Percentiles rank a stretch among this genome's conserved stretches.
These are phyloP conservation scores for Epinotia demarniana DNA, from an alignment of 2,888 invertebrate genomes.

Conservation along the genomic window DNA sequence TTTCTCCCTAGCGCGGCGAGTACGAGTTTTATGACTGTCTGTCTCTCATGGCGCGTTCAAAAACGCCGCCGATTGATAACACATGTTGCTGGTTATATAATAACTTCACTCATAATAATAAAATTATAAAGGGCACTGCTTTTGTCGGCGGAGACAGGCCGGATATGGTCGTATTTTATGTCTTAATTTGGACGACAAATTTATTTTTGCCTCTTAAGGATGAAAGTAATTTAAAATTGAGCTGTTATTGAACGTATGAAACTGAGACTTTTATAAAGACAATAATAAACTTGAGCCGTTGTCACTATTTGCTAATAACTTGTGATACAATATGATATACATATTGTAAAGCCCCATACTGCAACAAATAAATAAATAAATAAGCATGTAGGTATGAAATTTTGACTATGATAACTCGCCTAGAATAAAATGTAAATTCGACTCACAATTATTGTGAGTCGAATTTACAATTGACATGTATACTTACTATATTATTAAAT, in stretches of 20 bases:
- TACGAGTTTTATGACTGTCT: constrained; percentile 76
- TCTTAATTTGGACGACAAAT: constrained; percentile 22
- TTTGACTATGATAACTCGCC: too few species aligned
- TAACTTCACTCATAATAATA: constrained; percentile 44
- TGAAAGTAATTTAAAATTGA: constrained; percentile 15
- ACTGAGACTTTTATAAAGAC: neutral
- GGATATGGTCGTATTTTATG: constrained; percentile 24
- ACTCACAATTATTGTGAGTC: too few species aligned
- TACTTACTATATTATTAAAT: too few species aligned
- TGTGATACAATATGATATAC: too few species aligned
- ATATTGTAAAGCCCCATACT: too few species aligned
- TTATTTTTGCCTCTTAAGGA: constrained; percentile 18
- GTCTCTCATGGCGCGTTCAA: constrained; percentile 70
- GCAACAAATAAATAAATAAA: too few species aligned
- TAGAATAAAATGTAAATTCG: too few species aligned
- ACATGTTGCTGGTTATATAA: constrained; percentile 61
- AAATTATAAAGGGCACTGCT: constrained; percentile 35
- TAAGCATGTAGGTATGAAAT: too few species aligned
- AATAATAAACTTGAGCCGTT: too few species aligned
- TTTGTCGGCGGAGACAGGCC: constrained; percentile 22
- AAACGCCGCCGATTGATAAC: constrained; percentile 76
- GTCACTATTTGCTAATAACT: too few species aligned
- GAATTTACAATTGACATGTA: too few species aligned
- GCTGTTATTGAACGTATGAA: neutral
- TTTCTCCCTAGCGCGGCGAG: constrained; percentile 44